Percentiles rank a stretch among this genome's conserved stretches.
Conservation (phyloP, 2,888 invertebrate genomes). For the Pristionchus mayeri region DNA sequence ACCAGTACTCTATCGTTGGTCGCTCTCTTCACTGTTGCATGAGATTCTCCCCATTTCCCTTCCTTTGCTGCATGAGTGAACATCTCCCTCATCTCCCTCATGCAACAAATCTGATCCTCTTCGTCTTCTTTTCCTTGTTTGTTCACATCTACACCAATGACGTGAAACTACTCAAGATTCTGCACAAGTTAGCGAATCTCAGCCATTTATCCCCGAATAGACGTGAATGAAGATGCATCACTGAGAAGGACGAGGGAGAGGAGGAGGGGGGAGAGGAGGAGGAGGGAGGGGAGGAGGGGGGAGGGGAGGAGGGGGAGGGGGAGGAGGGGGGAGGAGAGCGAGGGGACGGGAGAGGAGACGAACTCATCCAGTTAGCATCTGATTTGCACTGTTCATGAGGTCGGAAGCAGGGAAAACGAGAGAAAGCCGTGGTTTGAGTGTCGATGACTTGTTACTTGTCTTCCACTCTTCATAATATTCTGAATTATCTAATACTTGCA, state of each 20-base stretch:
- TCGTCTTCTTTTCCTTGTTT: background rate
- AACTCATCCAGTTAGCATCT: slow-evolving; percentile 21
- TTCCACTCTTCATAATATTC: background rate
- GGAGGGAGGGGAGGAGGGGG: background rate
- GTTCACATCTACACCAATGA: background rate
- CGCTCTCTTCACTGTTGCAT: background rate
- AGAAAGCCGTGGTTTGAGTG: too few relatives aligned
- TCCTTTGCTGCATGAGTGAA: slow-evolving; percentile 1
- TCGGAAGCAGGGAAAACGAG: background rate
- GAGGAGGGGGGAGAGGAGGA: background rate
- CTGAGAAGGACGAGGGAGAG: background rate
- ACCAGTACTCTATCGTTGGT: background rate
- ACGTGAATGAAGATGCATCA: slow-evolving; percentile 21
- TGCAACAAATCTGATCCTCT: background rate
- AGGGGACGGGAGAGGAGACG: background rate
- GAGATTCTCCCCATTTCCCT: background rate
- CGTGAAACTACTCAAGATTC: too few relatives aligned
- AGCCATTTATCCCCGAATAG: background rate
- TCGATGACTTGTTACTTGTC: background rate
- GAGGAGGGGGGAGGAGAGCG: background rate
- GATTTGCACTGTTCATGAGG: slow-evolving; percentile 41
- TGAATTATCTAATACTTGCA: background rate
- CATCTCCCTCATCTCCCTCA: background rate
- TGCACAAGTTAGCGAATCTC: too few relatives aligned
- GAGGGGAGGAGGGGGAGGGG: background rate